These are phyloP conservation scores for Pycnomerus fuliginosus DNA, from an alignment of 2,888 invertebrate species.

Conservation along the genomic window DNA sequence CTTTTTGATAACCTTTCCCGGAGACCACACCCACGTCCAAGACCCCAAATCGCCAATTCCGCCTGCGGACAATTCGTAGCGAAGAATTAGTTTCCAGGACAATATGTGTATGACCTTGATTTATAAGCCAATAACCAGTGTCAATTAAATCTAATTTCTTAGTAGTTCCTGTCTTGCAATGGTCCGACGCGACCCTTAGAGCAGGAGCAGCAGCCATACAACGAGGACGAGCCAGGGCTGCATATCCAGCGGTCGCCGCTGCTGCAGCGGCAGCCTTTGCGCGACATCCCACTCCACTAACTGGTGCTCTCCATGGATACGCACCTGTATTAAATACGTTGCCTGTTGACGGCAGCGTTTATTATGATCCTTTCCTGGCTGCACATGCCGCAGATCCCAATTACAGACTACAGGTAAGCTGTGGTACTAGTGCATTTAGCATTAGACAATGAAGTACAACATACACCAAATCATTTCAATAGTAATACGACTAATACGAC, in stretches of 20 bases:
- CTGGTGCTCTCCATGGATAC: constrained; percentile 82
- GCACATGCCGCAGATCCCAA: constrained; percentile 84
- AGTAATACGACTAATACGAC: no score
- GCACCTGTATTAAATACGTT: constrained; percentile 61
- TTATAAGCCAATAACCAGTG: no score
- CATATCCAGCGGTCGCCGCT: constrained; percentile 69
- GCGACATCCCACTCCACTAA: constrained; percentile 67
- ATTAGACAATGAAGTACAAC: no score
- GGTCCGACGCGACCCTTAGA: constrained; percentile 80
- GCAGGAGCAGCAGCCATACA: constrained; percentile 80
- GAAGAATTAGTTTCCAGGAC: no score
- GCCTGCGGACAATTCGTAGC: no score
- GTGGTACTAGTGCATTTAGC: no score
- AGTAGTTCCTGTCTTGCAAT: constrained; percentile 83
- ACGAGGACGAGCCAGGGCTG: constrained; percentile 68
- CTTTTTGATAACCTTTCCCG: no score
- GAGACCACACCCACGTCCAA: no score
- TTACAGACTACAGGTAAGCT: constrained; percentile 91
- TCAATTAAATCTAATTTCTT: no score
- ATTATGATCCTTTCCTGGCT: constrained; percentile 95
- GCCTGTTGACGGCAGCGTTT: constrained; percentile 70
- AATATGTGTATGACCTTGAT: no score
- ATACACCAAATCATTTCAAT: no score
- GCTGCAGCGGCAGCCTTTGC: constrained; percentile 72
- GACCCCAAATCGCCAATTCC: no score